Evolutionary conservation across 2,113 vertebrate genomes (phyloP), one percentile per base, ranked within the genome.

Genomic region (Pangasianodon gigas): DNA sequence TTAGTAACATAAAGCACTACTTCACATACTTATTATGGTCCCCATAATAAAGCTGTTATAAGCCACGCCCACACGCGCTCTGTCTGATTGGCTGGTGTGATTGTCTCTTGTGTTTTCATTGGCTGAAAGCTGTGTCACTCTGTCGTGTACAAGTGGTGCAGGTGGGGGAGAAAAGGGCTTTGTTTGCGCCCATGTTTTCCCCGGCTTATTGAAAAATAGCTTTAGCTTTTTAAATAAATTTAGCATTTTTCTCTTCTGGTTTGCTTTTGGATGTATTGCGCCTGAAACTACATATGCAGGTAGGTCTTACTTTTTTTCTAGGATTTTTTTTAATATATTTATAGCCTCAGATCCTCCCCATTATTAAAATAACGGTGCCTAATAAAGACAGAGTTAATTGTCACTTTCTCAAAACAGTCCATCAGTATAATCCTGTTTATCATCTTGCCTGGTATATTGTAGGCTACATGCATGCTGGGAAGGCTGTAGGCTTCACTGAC

Each of bases 11-110:
- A 41, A 54, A 83, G 46, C 62, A 52, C n/a, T 29, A 67, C 19
- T 52, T 62, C 44, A 32, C 37, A 37, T 37, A 37, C 37, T 37
- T 37, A 37, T 37, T 37, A 37, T 37, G 37, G 37, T 29, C 7
- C 37, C 37, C 16, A 26, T 46, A 32, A 46, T 87, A 74, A 84
- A 74, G 26, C 37, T 58, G 13, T 2, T 46, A 29, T 29, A 83
- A 80, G 62, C 37, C 51, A 74, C 80, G 65, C 87, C 80, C 54
- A 62, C 56, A 41, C 8, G 1, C 4, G 16, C 0, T 6, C 37
- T 71, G 1, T 37, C 71, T 52, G 41, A 91, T 91, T 90, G 91
- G 91, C 7, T 56, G 56, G 41, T 87, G 60, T 44, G 62, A 32
- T 54, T 44, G 62, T 48, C 7, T 11, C 5, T 11, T 46, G 87